Evolutionary conservation across 2,113 vertebrate species (phyloP), one percentile per base, ranked within the genome.

Genomic region (Hippolais icterina): DNA sequence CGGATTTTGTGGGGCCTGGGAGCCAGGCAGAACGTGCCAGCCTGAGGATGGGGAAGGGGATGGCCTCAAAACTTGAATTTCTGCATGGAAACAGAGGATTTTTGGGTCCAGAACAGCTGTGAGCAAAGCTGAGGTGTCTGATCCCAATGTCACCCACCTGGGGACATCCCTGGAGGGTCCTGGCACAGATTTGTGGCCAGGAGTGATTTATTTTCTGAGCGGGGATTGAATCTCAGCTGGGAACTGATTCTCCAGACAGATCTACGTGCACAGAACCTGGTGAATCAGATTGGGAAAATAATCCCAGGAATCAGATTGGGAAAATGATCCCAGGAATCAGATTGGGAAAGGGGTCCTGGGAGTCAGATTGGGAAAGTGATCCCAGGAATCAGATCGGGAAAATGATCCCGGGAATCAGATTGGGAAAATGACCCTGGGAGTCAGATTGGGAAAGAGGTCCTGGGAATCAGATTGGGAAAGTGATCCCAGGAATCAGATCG

Each of bases 1-100:
- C 7, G 31, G 70, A 1, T 11, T 64, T 46, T 3, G 13, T 14
- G 20, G 33, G 47, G 41, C 10, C 8, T 4, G 1, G 41, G 63
- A 72, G 15, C 0, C 3, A 9, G 9, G 50, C 0, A 42, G n/a
- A 84, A 27, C 0, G 1, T 7, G 11, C 5, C 50, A 56, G 6
- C 35, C 11, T 9, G 6, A 41, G 12, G 22, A 9, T 3, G 3
- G 46, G 63, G 64, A 25, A 33, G 47, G 64, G 33, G 5, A 0
- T 2, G 20, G 63, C 12, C 64, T 56, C 74, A 15, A 56, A 56
- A 54, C 2, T 17, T 15, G 57, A 10, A 1, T 54, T 86, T 50
- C 6, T 29, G 5, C 16, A 4, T 0, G 23, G 61, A 18, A 71
- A 64, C 1, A 1, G 39, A 0, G 0, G 20, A 5, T 5, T 12